Conservation (phyloP, 1,140 invertebrate genomes). For the Colletes gigas region DNA sequence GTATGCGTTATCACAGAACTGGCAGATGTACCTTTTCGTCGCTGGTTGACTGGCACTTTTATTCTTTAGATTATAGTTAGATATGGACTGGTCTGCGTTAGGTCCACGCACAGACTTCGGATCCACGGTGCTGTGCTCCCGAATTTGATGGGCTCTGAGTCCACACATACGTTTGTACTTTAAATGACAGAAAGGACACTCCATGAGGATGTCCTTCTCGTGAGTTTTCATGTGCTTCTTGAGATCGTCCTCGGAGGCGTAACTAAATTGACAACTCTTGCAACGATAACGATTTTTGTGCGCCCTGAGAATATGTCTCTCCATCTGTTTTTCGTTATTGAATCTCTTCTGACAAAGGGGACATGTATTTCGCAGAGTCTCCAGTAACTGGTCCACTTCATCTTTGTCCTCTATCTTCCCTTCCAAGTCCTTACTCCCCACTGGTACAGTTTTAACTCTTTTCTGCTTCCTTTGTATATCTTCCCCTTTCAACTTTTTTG, state of each 20-base stretch:
- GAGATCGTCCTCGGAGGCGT: constrained; percentile 26
- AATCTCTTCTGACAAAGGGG: constrained; percentile 78
- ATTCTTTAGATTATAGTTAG: constrained; percentile 8
- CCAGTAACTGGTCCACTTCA: constrained; percentile 13
- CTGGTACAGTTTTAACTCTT: too few species aligned
- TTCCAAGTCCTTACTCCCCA: too few species aligned
- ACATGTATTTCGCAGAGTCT: constrained; percentile 55
- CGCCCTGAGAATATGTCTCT: constrained; percentile 73
- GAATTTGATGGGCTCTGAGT: constrained; percentile 79
- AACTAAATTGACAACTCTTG: constrained; percentile 75
- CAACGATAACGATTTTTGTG: constrained; percentile 78
- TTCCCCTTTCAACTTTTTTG: too few species aligned
- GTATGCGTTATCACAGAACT: constrained; percentile 25
- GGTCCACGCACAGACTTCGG: background rate
- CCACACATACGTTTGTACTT: constrained; percentile 79
- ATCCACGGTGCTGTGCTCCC: constrained; percentile 55
- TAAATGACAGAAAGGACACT: constrained; percentile 74
- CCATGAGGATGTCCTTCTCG: constrained; percentile 49
- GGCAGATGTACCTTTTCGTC: background rate
- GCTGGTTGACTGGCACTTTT: background rate
- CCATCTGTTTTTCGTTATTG: constrained; percentile 73
- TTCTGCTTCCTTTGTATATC: too few species aligned
- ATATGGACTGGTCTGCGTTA: background rate
- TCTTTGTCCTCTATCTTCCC: background rate
- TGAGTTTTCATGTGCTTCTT: constrained; percentile 62